Percentiles rank a stretch among this genome's conserved stretches.
Conservation (phyloP, 2,797 vertebrate species). For the Sus cebifrons region DNA sequence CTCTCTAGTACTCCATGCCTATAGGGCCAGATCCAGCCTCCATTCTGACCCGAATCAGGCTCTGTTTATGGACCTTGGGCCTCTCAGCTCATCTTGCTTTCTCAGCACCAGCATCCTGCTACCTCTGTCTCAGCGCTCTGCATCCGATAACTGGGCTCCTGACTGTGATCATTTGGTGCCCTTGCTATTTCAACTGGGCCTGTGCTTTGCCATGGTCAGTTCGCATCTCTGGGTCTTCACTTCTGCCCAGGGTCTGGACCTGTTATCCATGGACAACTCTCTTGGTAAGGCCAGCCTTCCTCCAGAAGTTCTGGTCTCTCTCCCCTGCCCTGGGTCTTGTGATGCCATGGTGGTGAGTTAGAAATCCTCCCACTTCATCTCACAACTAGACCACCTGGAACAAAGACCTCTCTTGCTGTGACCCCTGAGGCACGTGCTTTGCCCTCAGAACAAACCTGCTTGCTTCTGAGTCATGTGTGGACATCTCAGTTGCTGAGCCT, state of each 20-base stretch:
- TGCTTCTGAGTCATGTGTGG: background rate
- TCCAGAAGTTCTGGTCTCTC: background rate
- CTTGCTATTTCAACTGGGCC: background rate
- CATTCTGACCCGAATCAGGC: background rate
- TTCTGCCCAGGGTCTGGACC: background rate
- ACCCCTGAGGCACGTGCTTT: background rate
- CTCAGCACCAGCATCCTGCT: background rate
- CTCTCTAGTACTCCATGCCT: background rate
- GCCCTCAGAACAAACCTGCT: background rate
- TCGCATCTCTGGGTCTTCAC: background rate
- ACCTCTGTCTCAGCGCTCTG: background rate
- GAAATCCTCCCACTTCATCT: background rate
- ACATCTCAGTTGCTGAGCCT: background rate
- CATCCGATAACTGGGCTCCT: background rate
- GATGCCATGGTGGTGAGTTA: background rate
- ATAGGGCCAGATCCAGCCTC: background rate
- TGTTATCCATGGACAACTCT: background rate
- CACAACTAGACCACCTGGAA: background rate
- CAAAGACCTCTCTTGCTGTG: background rate
- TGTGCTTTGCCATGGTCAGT: background rate
- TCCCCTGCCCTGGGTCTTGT: background rate
- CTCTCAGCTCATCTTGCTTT: background rate
- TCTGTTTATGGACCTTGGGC: accelerated
- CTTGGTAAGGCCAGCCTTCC: background rate
- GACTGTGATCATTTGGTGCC: background rate